Conservation (phyloP, 2,113 vertebrate genomes). For the Cichladusa arquata region DNA sequence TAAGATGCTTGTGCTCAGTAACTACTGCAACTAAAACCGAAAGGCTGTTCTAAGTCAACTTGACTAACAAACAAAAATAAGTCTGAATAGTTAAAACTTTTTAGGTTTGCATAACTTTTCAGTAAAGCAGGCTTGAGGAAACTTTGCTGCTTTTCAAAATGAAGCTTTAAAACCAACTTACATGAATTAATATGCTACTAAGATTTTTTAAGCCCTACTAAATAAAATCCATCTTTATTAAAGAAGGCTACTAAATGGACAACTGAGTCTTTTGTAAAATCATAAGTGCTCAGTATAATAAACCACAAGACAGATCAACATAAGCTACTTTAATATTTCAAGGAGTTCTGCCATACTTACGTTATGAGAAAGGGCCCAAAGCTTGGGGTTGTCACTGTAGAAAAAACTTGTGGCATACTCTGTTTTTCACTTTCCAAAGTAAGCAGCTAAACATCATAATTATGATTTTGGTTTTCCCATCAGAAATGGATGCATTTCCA, state of each 20-base stretch:
- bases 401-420: neutral
- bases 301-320: neutral
- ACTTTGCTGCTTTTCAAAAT: neutral
- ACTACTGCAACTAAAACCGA: neutral
- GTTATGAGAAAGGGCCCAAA: neutral
- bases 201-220: neutral
- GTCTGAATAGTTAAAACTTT: neutral
- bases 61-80: neutral
- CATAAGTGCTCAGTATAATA: neutral
- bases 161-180: neutral
- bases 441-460: neutral
- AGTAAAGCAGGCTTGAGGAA: neutral
- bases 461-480: neutral
- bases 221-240: neutral
- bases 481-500: neutral
- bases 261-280: neutral
- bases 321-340: neutral
- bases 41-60: neutral
- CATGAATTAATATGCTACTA: neutral
- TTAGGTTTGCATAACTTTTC: neutral
- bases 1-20: neutral
- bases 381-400: neutral
- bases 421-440: neutral
- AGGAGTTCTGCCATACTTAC: neutral
- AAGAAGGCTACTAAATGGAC: neutral